Conservation (phyloP, 37 sponge, comb jelly and placozoan species). For the Corticium candelabrum region DNA sequence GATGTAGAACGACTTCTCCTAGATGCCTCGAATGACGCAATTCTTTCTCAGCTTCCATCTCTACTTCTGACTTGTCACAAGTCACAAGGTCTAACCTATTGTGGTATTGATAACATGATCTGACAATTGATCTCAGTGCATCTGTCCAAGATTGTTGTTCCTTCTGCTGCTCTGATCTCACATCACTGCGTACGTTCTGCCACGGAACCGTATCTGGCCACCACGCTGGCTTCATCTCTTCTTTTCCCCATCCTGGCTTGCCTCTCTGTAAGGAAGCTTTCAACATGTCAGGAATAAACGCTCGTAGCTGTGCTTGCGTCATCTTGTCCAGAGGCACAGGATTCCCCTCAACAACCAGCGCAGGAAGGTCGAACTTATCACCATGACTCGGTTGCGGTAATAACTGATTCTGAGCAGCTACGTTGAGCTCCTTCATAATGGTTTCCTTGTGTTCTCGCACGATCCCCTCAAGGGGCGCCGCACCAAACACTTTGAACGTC, state of each 20-base stretch:
- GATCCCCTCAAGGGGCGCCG: conserved; percentile 31
- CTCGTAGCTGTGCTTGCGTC: conserved; percentile 88
- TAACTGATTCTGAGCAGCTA: neutral
- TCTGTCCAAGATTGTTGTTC: conserved; percentile 64
- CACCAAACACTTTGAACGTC: conserved; percentile 71
- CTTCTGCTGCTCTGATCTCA: conserved; percentile 52
- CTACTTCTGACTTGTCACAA: no score
- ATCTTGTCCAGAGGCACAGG: conserved; percentile 78
- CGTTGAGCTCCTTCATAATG: conserved; percentile 14
- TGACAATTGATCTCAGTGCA: conserved; percentile 51
- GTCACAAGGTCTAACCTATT: conserved; percentile 67
- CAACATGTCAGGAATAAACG: conserved; percentile 77
- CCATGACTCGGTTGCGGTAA: no score
- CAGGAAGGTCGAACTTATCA: conserved; percentile 63
- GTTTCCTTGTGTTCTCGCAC: conserved; percentile 45
- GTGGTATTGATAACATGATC: conserved; percentile 65
- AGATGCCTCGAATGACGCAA: no score
- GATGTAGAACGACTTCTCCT: no score
- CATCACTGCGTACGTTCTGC: conserved; percentile 78
- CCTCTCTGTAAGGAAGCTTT: conserved; percentile 70
- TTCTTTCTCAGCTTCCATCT: no score
- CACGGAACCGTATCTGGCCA: conserved; percentile 84
- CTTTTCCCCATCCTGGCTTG: conserved; percentile 92
- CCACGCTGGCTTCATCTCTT: conserved; percentile 68
- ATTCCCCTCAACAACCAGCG: conserved; percentile 74